These are phyloP conservation scores for Atta colombica DNA, from an alignment of 1,140 invertebrate genomes.

Conservation along the genomic window DNA sequence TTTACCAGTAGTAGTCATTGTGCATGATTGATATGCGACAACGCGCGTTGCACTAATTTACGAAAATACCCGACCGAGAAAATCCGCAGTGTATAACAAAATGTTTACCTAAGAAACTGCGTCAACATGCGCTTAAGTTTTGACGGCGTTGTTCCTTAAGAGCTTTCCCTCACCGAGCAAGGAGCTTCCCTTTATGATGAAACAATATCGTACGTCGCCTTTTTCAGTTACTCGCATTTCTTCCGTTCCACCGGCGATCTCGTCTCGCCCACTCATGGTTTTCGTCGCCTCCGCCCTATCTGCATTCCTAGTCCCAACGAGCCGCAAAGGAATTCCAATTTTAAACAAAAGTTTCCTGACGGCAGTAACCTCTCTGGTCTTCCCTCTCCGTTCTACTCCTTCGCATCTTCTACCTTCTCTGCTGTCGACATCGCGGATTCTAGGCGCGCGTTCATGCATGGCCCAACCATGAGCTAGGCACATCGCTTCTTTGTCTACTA, in stretches of 20 bases:
- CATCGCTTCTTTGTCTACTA: conserved; percentile 55
- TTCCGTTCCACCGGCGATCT: conserved; percentile 37
- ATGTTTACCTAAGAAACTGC: conserved; percentile 22
- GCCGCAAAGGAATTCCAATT: conserved; percentile 84
- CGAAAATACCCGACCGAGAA: conserved; percentile 20
- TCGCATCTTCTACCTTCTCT: conserved; percentile 46
- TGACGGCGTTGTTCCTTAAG: conserved; percentile 59
- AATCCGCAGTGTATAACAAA: conserved; percentile 37
- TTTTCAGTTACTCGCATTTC: conserved; percentile 57
- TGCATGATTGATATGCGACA: conserved; percentile 12
- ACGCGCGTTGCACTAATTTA: conserved; percentile 21
- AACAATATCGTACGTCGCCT: conserved; percentile 78
- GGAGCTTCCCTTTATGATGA: conserved; percentile 74
- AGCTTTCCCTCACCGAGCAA: conserved; percentile 65
- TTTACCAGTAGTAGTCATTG: neutral
- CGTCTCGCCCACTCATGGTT: conserved; percentile 66
- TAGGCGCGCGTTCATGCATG: conserved; percentile 76
- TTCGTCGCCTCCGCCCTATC: conserved; percentile 80
- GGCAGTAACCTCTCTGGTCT: conserved; percentile 76
- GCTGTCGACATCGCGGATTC: conserved; percentile 71
- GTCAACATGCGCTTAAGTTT: conserved; percentile 42
- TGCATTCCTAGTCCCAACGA: conserved; percentile 83
- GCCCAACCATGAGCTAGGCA: conserved; percentile 51
- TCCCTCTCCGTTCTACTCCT: conserved; percentile 14
- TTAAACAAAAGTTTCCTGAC: conserved; percentile 84